Evolutionary conservation across 2,888 invertebrate genomes (phyloP).

Genomic region (Heliconius cydno): DNA sequence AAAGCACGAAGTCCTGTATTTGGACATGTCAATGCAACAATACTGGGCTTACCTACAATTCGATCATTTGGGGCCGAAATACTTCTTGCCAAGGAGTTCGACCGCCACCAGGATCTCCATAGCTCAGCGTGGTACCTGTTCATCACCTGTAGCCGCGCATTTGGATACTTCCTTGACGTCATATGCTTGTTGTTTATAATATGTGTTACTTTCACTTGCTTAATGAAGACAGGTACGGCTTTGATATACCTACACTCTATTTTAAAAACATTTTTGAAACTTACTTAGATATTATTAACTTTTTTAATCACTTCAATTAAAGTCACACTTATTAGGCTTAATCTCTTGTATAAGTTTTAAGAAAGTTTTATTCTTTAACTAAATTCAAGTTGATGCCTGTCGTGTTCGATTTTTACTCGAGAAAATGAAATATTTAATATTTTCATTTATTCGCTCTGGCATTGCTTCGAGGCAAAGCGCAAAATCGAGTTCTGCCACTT

Average conservation of each 20-base stretch:
- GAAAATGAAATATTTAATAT: too few relatives aligned
- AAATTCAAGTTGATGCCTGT: not conserved
- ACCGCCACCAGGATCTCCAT: conserved; percentile 84
- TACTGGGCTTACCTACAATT: conserved; percentile 91
- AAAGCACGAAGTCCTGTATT: conserved; percentile 93
- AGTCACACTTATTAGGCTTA: not conserved
- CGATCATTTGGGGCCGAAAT: conserved; percentile 88
- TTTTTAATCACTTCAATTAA: not conserved
- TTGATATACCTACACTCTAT: not conserved
- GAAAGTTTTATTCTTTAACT: not conserved
- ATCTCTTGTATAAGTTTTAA: not conserved
- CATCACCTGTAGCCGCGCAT: conserved; percentile 85
- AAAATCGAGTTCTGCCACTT: too few relatives aligned
- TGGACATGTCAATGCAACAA: conserved; percentile 90
- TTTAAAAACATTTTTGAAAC: not conserved
- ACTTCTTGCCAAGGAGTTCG: conserved; percentile 84
- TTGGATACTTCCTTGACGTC: conserved; percentile 86
- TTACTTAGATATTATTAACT: not conserved
- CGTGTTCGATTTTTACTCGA: too few relatives aligned
- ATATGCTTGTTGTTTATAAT: conserved; percentile 86
- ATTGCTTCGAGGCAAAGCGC: too few relatives aligned
- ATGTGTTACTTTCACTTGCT: conserved; percentile 85
- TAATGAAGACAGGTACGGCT: conserved; percentile 73
- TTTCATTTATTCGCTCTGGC: too few relatives aligned
- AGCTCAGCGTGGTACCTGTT: conserved; percentile 87